Evolutionary conservation across 2,113 vertebrate species (phyloP).

Genomic region (Butorides virescens): DNA sequence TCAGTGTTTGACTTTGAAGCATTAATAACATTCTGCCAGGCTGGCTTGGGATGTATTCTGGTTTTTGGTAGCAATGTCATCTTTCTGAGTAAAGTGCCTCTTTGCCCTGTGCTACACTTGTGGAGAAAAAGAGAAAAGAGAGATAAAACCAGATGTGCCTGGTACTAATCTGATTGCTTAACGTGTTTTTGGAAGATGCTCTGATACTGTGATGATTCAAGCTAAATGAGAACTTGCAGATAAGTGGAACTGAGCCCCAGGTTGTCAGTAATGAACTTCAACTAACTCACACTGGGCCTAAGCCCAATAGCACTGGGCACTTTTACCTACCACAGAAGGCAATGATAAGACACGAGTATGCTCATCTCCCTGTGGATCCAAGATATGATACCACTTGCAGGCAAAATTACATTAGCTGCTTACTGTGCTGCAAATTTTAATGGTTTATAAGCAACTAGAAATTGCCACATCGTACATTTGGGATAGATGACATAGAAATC

Average conservation of each 20-base stretch:
- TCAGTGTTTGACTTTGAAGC: not conserved
- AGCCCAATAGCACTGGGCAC: slow-evolving; percentile 15
- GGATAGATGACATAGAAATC: not conserved
- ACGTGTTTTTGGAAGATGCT: not conserved
- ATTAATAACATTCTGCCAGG: not conserved
- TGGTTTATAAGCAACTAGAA: slow-evolving; percentile 25
- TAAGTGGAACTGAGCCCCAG: slow-evolving; percentile 47
- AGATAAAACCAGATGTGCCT: slow-evolving; percentile 40
- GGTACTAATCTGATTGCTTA: slow-evolving; percentile 38
- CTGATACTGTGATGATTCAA: slow-evolving; percentile 11
- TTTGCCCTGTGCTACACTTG: not conserved
- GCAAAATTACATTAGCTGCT: slow-evolving; percentile 57
- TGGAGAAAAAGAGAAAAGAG: not conserved
- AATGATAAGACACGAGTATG: not conserved
- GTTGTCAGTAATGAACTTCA: slow-evolving; percentile 61
- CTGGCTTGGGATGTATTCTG: not conserved
- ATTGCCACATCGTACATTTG: slow-evolving; percentile 27
- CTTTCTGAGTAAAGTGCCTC: not conserved
- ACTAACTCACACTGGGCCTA: slow-evolving; percentile 38
- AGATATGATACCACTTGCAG: slow-evolving; percentile 52
- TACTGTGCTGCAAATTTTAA: slow-evolving; percentile 55
- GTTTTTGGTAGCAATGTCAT: not conserved
- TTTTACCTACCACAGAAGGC: slow-evolving; percentile 43
- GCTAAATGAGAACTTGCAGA: slow-evolving; percentile 53
- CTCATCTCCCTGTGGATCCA: not conserved